A percentile compares a stretch with the other conserved stretches of the same genome.
phyloP scores from a whole-genome alignment of 2,888 invertebrate genomes.

The Sphecodes monilicornis region DNA sequence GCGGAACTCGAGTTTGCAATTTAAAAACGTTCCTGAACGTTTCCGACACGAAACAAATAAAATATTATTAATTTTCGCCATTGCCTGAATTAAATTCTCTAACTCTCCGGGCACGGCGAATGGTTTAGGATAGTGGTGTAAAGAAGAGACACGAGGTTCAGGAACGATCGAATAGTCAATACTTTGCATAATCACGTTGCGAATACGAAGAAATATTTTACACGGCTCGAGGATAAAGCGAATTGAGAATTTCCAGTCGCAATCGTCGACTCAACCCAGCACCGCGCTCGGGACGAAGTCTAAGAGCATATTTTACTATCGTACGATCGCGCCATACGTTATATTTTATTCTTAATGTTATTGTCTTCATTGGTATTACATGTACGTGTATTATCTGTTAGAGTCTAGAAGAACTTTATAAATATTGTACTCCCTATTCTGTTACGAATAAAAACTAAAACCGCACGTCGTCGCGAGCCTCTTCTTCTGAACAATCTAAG shows the following conservation, averaged over 20 bases:
- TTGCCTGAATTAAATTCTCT: neutral
- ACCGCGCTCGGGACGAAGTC: slow-evolving; percentile 38
- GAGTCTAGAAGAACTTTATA: slow-evolving; percentile 77
- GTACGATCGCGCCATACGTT: slow-evolving; percentile 55
- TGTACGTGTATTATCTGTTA: slow-evolving; percentile 75
- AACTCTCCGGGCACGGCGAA: neutral
- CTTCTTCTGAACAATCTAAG: neutral
- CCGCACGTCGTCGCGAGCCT: slow-evolving; percentile 9
- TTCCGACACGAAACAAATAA: neutral
- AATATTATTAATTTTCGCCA: neutral
- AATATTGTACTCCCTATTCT: slow-evolving; percentile 82
- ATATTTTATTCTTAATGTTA: slow-evolving; percentile 70
- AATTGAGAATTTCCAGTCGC: neutral
- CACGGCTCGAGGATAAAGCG: neutral
- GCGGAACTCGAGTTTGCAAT: neutral
- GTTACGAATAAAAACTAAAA: slow-evolving; percentile 80
- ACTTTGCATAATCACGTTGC: neutral
- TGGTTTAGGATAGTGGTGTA: neutral
- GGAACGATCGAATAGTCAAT: neutral
- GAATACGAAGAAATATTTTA: neutral
- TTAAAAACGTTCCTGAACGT: neutral
- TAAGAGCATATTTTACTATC: slow-evolving; percentile 63
- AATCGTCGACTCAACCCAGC: slow-evolving; percentile 28
- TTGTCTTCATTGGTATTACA: slow-evolving; percentile 67
- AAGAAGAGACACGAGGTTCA: neutral